Conservation (phyloP, 2,113 vertebrate species). For the Saguinus imperator region DNA sequence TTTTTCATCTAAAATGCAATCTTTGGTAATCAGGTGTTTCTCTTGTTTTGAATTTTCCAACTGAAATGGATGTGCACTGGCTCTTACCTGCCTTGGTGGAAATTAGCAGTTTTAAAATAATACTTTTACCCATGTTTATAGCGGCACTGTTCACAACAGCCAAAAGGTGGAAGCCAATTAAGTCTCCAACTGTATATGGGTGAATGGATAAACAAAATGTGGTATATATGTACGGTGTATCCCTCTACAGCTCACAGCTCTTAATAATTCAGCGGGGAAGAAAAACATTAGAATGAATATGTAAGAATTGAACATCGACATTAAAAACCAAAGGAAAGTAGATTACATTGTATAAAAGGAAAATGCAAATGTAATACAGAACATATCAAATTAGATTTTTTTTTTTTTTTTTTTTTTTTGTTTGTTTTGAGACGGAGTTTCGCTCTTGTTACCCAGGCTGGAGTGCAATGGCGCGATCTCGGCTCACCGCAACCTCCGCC, state of each 20-base stretch:
- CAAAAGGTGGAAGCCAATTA: not conserved
- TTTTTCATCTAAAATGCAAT: not conserved
- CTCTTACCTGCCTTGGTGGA: not conserved
- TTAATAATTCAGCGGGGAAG: not conserved
- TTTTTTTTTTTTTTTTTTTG: not conserved
- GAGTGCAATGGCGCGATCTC: too few relatives aligned
- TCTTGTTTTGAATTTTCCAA: not conserved
- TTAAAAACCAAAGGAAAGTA: not conserved
- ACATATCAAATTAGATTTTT: not conserved
- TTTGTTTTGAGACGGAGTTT: not conserved
- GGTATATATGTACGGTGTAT: too few relatives aligned
- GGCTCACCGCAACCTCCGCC: too few relatives aligned
- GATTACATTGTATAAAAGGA: not conserved
- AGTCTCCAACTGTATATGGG: not conserved
- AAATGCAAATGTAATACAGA: not conserved
- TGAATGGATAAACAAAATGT: not conserved
- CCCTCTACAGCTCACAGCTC: not conserved
- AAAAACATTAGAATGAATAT: not conserved
- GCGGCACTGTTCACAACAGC: not conserved
- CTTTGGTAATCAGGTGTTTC: not conserved
- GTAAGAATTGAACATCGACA: not conserved
- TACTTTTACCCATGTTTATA: not conserved
- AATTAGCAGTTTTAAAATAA: not conserved
- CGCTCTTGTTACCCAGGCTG: not conserved
- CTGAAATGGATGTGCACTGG: not conserved